phyloP scores from a whole-genome alignment of 2,888 invertebrate genomes.

The Andrena trimmerana region DNA sequence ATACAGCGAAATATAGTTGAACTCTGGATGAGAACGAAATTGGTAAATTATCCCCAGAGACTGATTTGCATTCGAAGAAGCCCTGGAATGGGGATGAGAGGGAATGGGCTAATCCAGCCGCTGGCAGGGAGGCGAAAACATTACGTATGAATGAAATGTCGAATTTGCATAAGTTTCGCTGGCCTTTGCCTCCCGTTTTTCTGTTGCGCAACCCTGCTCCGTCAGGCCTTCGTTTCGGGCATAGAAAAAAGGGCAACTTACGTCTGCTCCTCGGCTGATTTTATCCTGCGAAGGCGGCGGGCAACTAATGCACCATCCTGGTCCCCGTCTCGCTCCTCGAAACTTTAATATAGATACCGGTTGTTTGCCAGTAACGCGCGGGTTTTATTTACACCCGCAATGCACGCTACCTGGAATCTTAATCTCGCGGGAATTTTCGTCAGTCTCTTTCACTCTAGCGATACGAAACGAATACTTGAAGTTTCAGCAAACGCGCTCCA shows the following conservation, averaged over 20 bases:
- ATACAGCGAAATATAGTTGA: constrained; percentile 8
- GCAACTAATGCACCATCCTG: constrained; percentile 54
- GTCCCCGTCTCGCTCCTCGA: constrained; percentile 10
- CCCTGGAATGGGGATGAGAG: constrained; percentile 26
- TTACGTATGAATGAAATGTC: constrained; percentile 60
- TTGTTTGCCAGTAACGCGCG: constrained; percentile 29
- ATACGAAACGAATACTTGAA: background rate
- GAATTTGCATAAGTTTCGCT: constrained; percentile 64
- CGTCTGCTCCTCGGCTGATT: constrained; percentile 18
- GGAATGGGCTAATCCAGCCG: constrained; percentile 26
- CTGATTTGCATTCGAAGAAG: constrained; percentile 65
- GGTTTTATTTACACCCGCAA: constrained; percentile 22
- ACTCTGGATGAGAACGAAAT: constrained; percentile 13
- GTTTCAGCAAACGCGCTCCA: background rate
- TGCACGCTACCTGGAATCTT: background rate
- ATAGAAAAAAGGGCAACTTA: constrained; percentile 3
- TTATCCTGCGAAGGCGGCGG: constrained; percentile 25
- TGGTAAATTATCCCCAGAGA: constrained; percentile 42
- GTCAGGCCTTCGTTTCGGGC: background rate
- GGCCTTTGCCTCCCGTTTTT: constrained; percentile 40
- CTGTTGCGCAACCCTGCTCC: constrained; percentile 10
- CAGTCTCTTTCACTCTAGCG: background rate
- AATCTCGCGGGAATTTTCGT: background rate
- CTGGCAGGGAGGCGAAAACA: constrained; percentile 49
- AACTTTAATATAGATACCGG: constrained; percentile 14